Conservation (phyloP, 1,140 invertebrate species). For the Penaeus chinensis region DNA sequence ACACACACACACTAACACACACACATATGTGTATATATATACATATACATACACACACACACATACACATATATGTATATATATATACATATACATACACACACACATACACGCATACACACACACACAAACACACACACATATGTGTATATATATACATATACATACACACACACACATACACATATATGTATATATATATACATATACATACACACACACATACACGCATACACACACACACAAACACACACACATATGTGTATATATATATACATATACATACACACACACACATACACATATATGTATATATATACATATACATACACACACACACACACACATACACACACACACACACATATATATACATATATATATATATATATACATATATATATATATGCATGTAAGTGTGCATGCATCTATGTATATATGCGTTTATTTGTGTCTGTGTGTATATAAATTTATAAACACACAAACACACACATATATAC, state of each 20-base stretch:
- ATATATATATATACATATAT: neutral
- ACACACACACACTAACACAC: neutral
- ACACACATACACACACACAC: neutral
- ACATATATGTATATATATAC: neutral
- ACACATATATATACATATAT: neutral
- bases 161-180: neutral
- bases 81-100: neutral
- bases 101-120: slow-evolving; percentile 18
- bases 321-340: neutral
- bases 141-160: neutral
- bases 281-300: neutral
- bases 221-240: neutral
- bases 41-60: neutral
- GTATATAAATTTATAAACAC: no score
- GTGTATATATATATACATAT: neutral
- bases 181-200: neutral
- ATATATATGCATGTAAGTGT: no score
- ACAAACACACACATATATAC: no score
- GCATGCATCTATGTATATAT: no score
- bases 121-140: neutral
- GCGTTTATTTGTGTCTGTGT: no score
- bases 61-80: neutral
- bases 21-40: neutral
- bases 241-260: neutral
- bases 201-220: neutral